phyloP scores from a whole-genome alignment of 1,140 invertebrate genomes.

The Pseudobourletiella spinata region DNA sequence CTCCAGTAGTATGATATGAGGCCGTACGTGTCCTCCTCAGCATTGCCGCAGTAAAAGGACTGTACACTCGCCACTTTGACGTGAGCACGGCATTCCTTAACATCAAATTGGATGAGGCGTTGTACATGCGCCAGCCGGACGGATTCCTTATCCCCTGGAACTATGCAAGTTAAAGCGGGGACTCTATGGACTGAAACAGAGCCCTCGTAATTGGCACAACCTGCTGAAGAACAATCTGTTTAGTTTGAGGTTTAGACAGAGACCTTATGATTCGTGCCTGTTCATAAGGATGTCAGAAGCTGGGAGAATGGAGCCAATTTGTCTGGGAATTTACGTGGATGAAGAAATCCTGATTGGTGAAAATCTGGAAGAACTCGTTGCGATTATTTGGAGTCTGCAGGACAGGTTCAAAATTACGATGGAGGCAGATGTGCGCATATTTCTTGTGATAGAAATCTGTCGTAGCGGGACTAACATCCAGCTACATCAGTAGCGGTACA shows the following conservation, averaged over 20 bases:
- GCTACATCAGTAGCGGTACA: conserved; percentile 34
- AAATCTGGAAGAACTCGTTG: conserved; percentile 29
- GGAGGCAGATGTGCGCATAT: conserved; percentile 17
- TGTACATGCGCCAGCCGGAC: conserved; percentile 41
- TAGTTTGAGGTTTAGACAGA: conserved; percentile 29
- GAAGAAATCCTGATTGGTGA: conserved; percentile 40
- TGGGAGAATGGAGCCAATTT: conserved; percentile 12
- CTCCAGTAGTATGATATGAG: conserved; percentile 38
- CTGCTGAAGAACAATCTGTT: conserved; percentile 24
- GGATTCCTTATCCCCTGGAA: conserved; percentile 34
- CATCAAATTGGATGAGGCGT: conserved; percentile 40
- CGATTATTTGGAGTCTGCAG: conserved; percentile 26
- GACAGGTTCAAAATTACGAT: conserved; percentile 36
- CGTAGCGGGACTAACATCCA: not conserved
- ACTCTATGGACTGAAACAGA: conserved; percentile 40
- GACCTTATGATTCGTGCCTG: conserved; percentile 35
- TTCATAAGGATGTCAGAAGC: not conserved
- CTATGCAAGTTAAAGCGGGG: conserved; percentile 32
- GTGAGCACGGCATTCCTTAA: conserved; percentile 42
- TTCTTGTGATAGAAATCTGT: conserved; percentile 38
- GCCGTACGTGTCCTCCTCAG: conserved; percentile 41
- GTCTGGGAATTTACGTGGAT: conserved; percentile 45
- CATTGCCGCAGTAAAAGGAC: conserved; percentile 37
- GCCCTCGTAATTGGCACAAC: conserved; percentile 39
- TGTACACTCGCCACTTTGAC: conserved; percentile 39